Conservation (phyloP, 2,888 invertebrate genomes). For the Papilio protenor region DNA sequence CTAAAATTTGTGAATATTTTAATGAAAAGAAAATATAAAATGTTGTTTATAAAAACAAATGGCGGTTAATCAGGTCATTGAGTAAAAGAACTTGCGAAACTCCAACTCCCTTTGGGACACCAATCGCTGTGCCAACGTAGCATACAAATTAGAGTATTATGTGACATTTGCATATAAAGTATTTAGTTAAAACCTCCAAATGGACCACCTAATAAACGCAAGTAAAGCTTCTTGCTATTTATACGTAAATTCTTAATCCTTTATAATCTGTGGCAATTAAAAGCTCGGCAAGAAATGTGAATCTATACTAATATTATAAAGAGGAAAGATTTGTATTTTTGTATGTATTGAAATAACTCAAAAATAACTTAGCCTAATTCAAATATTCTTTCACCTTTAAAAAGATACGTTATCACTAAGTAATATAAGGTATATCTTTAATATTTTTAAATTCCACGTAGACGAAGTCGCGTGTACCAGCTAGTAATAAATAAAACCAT, state of each 20-base stretch:
- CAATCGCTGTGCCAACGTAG: conserved; percentile 7
- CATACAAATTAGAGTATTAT: conserved; percentile 33
- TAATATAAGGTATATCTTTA: no score
- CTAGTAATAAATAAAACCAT: not conserved
- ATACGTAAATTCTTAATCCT: not conserved
- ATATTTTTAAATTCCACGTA: no score
- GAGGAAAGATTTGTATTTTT: no score
- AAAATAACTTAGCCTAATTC: no score
- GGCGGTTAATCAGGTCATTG: conserved; percentile 19
- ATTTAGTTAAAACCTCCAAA: not conserved
- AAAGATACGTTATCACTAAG: no score
- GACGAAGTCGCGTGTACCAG: no score
- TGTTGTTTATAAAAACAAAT: conserved; percentile 20
- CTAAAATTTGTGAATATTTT: no score
- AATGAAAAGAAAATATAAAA: no score
- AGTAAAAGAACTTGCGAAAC: conserved; percentile 19
- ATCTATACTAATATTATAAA: no score
- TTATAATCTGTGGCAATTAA: not conserved
- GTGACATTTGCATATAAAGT: conserved; percentile 22
- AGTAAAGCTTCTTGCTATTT: not conserved
- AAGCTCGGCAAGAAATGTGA: not conserved
- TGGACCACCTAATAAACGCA: conserved; percentile 20
- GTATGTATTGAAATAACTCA: no score
- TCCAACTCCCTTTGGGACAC: conserved; percentile 17
- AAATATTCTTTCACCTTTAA: no score